phyloP scores from a whole-genome alignment of 1,140 invertebrate genomes.

The Brachionus angularis region DNA sequence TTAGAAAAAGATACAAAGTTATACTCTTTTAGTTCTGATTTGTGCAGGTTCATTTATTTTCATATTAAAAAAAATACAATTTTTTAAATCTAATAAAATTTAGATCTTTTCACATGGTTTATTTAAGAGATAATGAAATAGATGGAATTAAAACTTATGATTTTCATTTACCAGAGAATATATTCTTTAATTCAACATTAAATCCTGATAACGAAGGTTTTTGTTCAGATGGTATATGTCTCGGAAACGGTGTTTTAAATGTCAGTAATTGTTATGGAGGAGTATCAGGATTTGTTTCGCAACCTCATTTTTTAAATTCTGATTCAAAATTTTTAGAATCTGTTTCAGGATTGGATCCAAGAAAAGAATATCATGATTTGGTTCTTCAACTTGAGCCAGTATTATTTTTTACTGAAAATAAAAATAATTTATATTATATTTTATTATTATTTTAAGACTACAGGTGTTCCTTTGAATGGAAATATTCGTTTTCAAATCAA shows the following conservation, averaged over 20 bases:
- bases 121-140: not conserved
- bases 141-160: not conserved
- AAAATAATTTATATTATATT: not conserved
- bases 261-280: constrained; percentile 19
- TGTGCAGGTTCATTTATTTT: constrained; percentile 23
- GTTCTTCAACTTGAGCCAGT: constrained; percentile 32
- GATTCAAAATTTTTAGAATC: constrained; percentile 10
- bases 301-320: constrained; percentile 37
- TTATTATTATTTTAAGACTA: not conserved
- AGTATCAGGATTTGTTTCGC: constrained; percentile 12
- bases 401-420: too few relatives aligned
- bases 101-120: constrained; percentile 8
- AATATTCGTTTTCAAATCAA: constrained; percentile 11
- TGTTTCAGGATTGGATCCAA: not conserved
- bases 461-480: not conserved
- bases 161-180: constrained; percentile 24
- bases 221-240: not conserved
- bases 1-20: not conserved
- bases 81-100: not conserved
- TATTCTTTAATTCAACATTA: constrained; percentile 7
- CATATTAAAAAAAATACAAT: not conserved
- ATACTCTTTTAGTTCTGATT: not conserved
- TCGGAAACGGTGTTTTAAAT: constrained; percentile 27
- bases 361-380: constrained; percentile 29
- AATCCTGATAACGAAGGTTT: constrained; percentile 19